Conservation (phyloP, 2,888 invertebrate species). For the Hofmannophila pseudospretella region DNA sequence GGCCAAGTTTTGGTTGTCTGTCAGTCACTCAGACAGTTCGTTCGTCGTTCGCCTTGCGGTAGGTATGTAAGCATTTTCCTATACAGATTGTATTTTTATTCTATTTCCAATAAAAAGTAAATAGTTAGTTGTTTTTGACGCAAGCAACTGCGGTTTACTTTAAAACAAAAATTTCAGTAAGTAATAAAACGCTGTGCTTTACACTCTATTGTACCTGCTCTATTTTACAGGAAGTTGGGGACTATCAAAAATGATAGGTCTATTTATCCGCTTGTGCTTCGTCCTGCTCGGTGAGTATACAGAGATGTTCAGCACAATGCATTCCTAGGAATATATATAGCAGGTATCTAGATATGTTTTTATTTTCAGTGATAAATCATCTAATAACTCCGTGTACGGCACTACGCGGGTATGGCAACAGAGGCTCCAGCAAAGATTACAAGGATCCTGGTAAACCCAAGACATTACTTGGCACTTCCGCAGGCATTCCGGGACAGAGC, state of each 20-base stretch:
- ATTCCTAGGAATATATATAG: background rate
- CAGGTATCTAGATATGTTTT: conserved; percentile 1
- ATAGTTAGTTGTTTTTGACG: too few species aligned
- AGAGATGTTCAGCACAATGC: background rate
- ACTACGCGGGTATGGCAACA: conserved; percentile 26
- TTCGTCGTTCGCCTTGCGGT: too few species aligned
- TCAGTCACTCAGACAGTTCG: too few species aligned
- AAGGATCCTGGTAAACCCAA: conserved; percentile 31
- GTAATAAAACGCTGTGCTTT: too few species aligned
- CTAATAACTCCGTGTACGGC: conserved; percentile 34
- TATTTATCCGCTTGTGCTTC: conserved; percentile 40
- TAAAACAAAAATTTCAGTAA: too few species aligned
- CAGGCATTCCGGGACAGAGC: conserved; percentile 37
- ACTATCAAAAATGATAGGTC: conserved; percentile 42
- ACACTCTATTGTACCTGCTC: too few species aligned
- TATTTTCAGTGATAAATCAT: conserved; percentile 44
- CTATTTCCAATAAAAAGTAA: too few species aligned
- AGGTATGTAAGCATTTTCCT: too few species aligned
- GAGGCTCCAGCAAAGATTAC: conserved; percentile 22
- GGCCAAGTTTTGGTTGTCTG: too few species aligned
- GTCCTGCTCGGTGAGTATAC: conserved; percentile 47
- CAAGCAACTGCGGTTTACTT: too few species aligned
- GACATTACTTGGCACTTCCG: conserved; percentile 33
- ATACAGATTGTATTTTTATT: too few species aligned
- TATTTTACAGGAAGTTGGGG: conserved; percentile 34